Evolutionary conservation across 2,797 vertebrate species (phyloP), one percentile per base, ranked within the genome.

Genomic region (Bradypodion pumilum): DNA sequence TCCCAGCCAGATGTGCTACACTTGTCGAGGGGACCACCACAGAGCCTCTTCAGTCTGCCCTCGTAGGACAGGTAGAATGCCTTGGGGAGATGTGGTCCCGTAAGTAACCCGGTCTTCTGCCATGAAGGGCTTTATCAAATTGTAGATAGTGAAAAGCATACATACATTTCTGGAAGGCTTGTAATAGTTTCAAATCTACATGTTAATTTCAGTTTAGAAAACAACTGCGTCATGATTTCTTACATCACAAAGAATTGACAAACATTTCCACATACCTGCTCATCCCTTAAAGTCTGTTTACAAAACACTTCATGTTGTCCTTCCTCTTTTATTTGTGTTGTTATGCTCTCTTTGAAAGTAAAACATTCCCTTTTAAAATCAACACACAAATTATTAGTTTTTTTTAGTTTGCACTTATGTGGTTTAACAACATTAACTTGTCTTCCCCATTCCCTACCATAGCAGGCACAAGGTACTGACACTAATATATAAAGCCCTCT

Each of bases 191-290:
- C 66, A 35, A 29, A 60, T 70, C 27, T 81, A 15, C 16, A 75
- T 37, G 25, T 19, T 56, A 32, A 52, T 70, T 62, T 65, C n/a
- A 73, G 35, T 49, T 78, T 32, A 32, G n/a, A 52, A 75, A 40
- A 62, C n/a, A 75, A 60, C 2, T 63, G 69, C 8, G 72, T n/a
- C 73, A 19, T 72, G 56, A 32, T 90, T 85, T 84, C 74, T 68
- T 32, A 83, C 85, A 25, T 25, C 65, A 88, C 44, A 90, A 63
- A 76, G 56, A 60, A 44, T 85, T 0, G 77, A 19, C 65, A 16
- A 91, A 93, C 90, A 40, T 74, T 82, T 83, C 59, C 37, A 46
- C 69, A 79, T 95, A 98, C 97, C 97, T 98, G 96, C 85, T 95
- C 91, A 7, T 94, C 91, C 59, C 91, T 87, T 56, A 95, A 42